phyloP scores from a whole-genome alignment of 1,140 invertebrate genomes.

The Drosophila athabasca region DNA sequence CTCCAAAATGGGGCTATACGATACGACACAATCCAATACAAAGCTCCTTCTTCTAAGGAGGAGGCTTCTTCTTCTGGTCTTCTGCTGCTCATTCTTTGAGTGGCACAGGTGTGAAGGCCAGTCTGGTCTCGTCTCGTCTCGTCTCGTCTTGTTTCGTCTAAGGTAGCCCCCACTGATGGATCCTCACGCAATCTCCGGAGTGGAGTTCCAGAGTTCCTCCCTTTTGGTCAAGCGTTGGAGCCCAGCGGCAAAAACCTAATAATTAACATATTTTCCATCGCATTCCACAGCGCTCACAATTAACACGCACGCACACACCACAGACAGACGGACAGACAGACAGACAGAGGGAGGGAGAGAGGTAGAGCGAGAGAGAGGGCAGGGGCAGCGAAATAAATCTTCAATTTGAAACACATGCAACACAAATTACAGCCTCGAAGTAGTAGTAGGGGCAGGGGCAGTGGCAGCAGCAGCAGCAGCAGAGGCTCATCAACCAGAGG shows the following conservation, averaged over 20 bases:
- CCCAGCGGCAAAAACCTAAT: slow-evolving; percentile 72
- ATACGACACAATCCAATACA: no score
- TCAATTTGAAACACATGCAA: slow-evolving; percentile 82
- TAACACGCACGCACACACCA: slow-evolving; percentile 71
- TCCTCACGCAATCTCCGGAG: slow-evolving; percentile 46
- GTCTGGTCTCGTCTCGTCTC: not conserved
- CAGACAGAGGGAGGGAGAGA: not conserved
- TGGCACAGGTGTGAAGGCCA: slow-evolving; percentile 63
- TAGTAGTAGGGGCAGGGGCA: slow-evolving; percentile 34
- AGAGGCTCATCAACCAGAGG: slow-evolving; percentile 70
- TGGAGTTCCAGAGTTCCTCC: slow-evolving; percentile 12
- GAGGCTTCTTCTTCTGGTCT: no score
- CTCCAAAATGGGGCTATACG: no score
- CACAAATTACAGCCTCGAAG: slow-evolving; percentile 78
- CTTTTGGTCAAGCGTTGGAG: slow-evolving; percentile 24
- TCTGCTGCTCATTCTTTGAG: not conserved
- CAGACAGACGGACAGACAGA: not conserved
- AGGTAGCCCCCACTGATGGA: slow-evolving; percentile 40
- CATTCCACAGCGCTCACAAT: slow-evolving; percentile 81
- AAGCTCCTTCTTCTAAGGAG: no score
- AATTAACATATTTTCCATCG: slow-evolving; percentile 82
- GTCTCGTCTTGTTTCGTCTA: slow-evolving; percentile 11
- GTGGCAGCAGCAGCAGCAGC: slow-evolving; percentile 34
- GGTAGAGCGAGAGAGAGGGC: not conserved
- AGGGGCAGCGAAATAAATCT: slow-evolving; percentile 72